Percentiles rank a stretch among this genome's conserved stretches.
Evolutionary conservation across 2,888 invertebrate species (phyloP).

Genomic region (Mylabris sibirica): DNA sequence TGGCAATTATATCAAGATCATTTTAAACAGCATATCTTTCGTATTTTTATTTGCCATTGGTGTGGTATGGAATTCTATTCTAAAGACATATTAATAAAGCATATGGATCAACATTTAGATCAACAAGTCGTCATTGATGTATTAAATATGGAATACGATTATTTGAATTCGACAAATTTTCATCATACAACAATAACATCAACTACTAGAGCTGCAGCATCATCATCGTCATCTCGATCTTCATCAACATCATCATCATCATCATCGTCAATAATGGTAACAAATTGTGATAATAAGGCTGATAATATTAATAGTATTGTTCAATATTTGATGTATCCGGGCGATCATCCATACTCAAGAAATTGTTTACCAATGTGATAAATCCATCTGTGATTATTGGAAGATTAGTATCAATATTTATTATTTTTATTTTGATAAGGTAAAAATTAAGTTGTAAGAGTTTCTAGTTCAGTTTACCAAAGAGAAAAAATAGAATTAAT

Average conservation of each 20-base stretch:
- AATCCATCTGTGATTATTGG: constrained; percentile 44
- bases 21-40: constrained; percentile 44
- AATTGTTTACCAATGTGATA: constrained; percentile 44
- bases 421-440: neutral
- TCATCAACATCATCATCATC: neutral
- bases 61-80: constrained; percentile 47
- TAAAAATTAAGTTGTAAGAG: neutral
- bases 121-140: constrained; percentile 46
- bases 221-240: neutral
- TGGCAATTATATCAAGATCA: constrained; percentile 43
- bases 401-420: constrained; percentile 40
- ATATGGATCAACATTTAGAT: constrained; percentile 48
- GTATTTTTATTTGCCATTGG: constrained; percentile 48
- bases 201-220: too few species aligned
- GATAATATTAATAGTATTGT: constrained; percentile 45
- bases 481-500: too few species aligned
- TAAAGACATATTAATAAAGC: constrained; percentile 42
- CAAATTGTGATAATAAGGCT: constrained; percentile 35
- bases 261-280: neutral
- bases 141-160: constrained; percentile 49
- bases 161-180: constrained; percentile 18
- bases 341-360: constrained; percentile 37
- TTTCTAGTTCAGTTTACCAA: neutral
- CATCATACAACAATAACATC: neutral
- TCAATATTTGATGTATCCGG: constrained; percentile 42